Evolutionary conservation across 1,140 invertebrate species (phyloP), one percentile per base, ranked within the genome.

Genomic region (Ladona fulva): DNA sequence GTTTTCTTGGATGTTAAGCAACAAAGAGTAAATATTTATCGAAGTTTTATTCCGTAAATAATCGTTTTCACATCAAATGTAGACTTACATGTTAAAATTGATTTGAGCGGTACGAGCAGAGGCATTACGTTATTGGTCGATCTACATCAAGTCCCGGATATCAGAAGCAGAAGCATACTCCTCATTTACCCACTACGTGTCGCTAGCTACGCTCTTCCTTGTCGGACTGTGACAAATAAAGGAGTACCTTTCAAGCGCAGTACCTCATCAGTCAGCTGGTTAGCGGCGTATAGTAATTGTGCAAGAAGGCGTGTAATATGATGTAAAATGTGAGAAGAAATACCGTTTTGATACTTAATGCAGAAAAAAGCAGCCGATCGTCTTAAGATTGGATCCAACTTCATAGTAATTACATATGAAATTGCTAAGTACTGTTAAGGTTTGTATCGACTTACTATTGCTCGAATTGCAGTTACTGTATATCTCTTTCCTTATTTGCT

Each of bases 171-270:
- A 52, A 52, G 19, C 10, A 52, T 19, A 6, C n/a, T 66, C n/a
- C 14, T 66, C 52, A 16, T 66, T 66, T 66, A 66, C n/a, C 52
- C 52, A 66, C 52, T 66, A 66, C 52, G 52, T 22, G 52, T 66
- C 52, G 52, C 52, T 66, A 66, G 52, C 52, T 66, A 22, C 12
- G 16, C 3, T 66, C 52, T 22, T 66, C 14, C 16, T 22, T 66
- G n/a, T 22, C 52, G 52, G n/a, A 66, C n/a, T 66, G 52, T 66
- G 52, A 66, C 52, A 66, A 66, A 66, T 66, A 66, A 66, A 66
- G 52, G 52, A 66, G 52, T 66, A 19, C 16, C 52, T 66, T 66
- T 66, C 52, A 66, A 66, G 52, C 52, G 52, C 52, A 66, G 52
- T 66, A 66, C 14, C n/a, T 66, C 52, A 66, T 66, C 52, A 66